These are phyloP conservation scores for Phalanger gymnotis DNA, from an alignment of 2,797 vertebrate genomes.

Conservation along the genomic window DNA sequence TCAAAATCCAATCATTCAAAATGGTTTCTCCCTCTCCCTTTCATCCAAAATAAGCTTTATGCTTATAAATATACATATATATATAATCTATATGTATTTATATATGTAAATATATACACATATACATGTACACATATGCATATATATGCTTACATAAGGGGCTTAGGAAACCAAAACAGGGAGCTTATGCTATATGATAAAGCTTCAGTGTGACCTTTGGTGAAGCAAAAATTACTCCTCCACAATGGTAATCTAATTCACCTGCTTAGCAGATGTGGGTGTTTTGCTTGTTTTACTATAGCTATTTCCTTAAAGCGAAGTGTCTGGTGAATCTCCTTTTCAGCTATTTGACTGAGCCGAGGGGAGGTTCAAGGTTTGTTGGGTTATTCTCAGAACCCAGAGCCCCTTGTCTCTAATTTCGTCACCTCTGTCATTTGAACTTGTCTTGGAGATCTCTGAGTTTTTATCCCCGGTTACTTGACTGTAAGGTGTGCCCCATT, in stretches of 20 bases:
- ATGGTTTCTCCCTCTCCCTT: not conserved
- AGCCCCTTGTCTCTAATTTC: not conserved
- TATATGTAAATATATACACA: too few species aligned
- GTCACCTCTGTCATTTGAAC: not conserved
- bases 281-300: not conserved
- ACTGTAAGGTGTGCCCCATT: accelerated
- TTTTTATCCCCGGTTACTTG: not conserved
- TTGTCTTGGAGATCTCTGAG: not conserved
- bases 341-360: not conserved
- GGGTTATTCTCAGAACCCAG: not conserved
- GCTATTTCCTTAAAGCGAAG: not conserved
- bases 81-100: too few species aligned
- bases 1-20: not conserved
- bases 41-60: not conserved
- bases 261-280: accelerated
- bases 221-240: accelerated
- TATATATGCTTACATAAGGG: too few species aligned
- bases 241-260: accelerated
- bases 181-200: not conserved
- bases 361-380: accelerated
- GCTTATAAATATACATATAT: not conserved
- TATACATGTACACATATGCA: not conserved
- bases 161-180: not conserved
- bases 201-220: not conserved
- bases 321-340: not conserved